Evolutionary conservation across 2,888 invertebrate species (phyloP).

Genomic region (Cheilosia soror): DNA sequence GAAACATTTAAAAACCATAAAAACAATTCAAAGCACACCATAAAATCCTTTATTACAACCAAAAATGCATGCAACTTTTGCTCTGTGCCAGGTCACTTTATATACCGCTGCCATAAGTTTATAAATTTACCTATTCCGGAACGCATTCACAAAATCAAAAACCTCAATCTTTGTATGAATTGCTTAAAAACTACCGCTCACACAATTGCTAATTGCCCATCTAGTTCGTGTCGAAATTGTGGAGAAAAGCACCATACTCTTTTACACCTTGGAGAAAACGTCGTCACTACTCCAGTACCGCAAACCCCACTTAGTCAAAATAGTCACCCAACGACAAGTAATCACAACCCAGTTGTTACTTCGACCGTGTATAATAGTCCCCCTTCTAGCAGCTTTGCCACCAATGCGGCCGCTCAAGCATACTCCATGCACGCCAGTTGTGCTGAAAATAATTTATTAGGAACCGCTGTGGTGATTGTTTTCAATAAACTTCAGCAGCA

Average conservation of each 20-base stretch:
- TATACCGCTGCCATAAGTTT: slow-evolving; percentile 22
- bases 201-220: slow-evolving; percentile 19
- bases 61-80: slow-evolving; percentile 3
- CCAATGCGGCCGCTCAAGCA: neutral
- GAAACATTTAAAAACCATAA: slow-evolving; percentile 7
- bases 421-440: neutral
- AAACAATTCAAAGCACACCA: neutral
- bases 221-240: slow-evolving; percentile 28
- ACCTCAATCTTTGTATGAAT: slow-evolving; percentile 18
- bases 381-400: neutral
- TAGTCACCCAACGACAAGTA: slow-evolving; percentile 12
- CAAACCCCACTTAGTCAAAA: slow-evolving; percentile 26
- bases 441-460: slow-evolving; percentile 1
- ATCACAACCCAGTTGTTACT: neutral
- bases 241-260: slow-evolving; percentile 39
- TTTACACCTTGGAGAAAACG: slow-evolving; percentile 22
- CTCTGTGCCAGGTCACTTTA: slow-evolving; percentile 7
- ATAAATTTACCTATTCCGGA: slow-evolving; percentile 10
- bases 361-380: neutral
- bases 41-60: slow-evolving; percentile 31
- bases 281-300: slow-evolving; percentile 9
- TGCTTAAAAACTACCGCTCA: slow-evolving; percentile 28
- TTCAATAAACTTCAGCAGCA: slow-evolving; percentile 3
- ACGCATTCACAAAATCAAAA: slow-evolving; percentile 11
- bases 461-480: slow-evolving; percentile 21